A percentile compares a stretch with the other conserved stretches of the same genome.
Conservation (phyloP, 2,113 vertebrate species). For the Calidris pugnax region DNA sequence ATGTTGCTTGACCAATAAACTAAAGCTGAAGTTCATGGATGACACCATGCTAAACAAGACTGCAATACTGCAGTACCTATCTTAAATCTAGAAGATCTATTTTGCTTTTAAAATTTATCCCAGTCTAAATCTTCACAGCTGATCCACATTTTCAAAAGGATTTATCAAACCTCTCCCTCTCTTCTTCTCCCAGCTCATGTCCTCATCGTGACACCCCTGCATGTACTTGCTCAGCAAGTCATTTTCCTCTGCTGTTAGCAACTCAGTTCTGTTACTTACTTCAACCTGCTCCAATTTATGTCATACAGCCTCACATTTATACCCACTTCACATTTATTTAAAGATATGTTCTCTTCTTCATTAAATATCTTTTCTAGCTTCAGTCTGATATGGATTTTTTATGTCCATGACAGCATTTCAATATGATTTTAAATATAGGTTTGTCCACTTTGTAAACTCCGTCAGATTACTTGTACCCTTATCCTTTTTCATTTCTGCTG, state of each 20-base stretch:
- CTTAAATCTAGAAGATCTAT: background rate
- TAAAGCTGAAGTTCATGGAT: background rate
- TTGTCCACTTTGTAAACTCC: background rate
- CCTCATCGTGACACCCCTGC: background rate
- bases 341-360: background rate
- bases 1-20: fast-evolving
- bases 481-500: background rate
- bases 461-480: background rate
- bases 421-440: background rate
- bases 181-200: background rate
- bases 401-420: background rate
- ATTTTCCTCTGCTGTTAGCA: background rate
- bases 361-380: background rate
- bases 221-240: background rate
- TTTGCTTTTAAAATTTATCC: background rate
- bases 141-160: background rate
- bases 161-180: background rate
- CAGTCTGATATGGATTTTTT: background rate
- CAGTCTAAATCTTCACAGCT: background rate
- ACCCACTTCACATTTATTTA: background rate
- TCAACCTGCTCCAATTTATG: background rate
- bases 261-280: background rate
- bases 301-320: background rate
- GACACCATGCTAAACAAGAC: background rate
- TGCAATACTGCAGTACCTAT: background rate